Evolutionary conservation across 2,113 vertebrate genomes (phyloP), one percentile per base, ranked within the genome.

Genomic region (Anolis sagrei): DNA sequence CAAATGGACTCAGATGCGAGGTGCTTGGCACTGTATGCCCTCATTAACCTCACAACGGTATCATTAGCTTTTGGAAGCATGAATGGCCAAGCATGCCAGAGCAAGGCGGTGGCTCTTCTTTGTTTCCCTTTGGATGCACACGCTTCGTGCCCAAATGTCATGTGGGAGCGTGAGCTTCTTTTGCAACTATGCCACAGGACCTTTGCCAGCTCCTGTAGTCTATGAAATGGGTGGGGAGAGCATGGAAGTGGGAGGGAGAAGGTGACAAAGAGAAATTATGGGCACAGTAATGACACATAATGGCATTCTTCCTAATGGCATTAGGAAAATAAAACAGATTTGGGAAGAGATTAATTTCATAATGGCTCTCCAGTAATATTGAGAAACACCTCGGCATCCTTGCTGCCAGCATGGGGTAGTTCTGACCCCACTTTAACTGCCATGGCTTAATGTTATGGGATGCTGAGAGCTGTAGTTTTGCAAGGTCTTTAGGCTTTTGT

Each of bases 151-250:
- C 18, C 9, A 36, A 39, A 11, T 48, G 3, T 32, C 3, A 0
- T 11, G 7, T 9, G 29, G 32, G 14, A 58, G 51, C 34, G 32
- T 5, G 7, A 0, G 25, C 34, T 1, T 29, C 48, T 58, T 44
- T 16, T 4, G 5, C 29, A 21, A 11, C 1, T 1, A 0, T 16
- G 3, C 23, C 10, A n/a, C 4, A 5, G 7, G 48, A 19, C 62
- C 34, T 36, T 5, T 2, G 13, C 23, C 61, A 79, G 6, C 9
- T 34, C 44, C 75, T 58, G 39, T 16, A 21, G 29, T 27, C 74
- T 18, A 32, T 36, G 27, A 13, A 21, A 58, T 1, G 5, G 4
- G 48, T 21, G n/a, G 32, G 64, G 23, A 29, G 32, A 76, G 9
- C n/a, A n/a, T n/a, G n/a, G n/a, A n/a, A n/a, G n/a, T n/a, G n/a